A percentile compares a stretch with the other conserved stretches of the same genome.
Conservation (phyloP, 2,888 invertebrate species). For the Polyommatus iphigenia region DNA sequence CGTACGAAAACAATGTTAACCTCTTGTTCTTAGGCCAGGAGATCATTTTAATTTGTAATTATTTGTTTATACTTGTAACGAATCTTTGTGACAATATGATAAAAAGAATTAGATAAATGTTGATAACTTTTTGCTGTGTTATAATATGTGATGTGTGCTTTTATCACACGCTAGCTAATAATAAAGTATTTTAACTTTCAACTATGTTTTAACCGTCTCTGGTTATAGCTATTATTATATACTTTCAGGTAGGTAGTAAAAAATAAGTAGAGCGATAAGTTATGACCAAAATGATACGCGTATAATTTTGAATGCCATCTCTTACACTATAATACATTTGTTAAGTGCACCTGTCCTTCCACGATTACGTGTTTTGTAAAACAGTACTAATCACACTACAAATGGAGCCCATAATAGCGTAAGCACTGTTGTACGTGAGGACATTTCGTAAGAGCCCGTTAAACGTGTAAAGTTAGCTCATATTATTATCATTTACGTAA, state of each 20-base stretch:
- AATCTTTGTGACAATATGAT: too few relatives aligned
- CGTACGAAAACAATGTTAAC: constrained; percentile 2
- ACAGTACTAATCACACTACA: not conserved
- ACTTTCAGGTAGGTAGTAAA: too few relatives aligned
- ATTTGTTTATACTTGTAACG: not conserved
- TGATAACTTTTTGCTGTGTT: too few relatives aligned
- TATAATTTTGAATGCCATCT: not conserved
- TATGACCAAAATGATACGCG: too few relatives aligned
- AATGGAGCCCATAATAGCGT: not conserved
- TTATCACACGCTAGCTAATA: too few relatives aligned
- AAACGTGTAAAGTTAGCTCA: constrained; percentile 12
- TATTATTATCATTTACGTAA: constrained; percentile 2
- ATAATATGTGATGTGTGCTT: too few relatives aligned
- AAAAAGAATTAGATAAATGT: too few relatives aligned
- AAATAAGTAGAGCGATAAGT: too few relatives aligned
- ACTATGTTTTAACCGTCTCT: too few relatives aligned
- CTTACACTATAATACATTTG: constrained; percentile 1
- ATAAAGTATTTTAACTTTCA: too few relatives aligned
- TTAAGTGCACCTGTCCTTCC: not conserved
- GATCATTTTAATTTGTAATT: not conserved
- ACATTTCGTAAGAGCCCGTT: constrained; percentile 2
- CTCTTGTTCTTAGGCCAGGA: not conserved
- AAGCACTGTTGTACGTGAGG: not conserved
- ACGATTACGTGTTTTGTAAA: not conserved
- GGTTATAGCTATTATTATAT: too few relatives aligned